Conservation (phyloP, 1,140 invertebrate genomes). For the Pseudachorutes palmiensis region DNA sequence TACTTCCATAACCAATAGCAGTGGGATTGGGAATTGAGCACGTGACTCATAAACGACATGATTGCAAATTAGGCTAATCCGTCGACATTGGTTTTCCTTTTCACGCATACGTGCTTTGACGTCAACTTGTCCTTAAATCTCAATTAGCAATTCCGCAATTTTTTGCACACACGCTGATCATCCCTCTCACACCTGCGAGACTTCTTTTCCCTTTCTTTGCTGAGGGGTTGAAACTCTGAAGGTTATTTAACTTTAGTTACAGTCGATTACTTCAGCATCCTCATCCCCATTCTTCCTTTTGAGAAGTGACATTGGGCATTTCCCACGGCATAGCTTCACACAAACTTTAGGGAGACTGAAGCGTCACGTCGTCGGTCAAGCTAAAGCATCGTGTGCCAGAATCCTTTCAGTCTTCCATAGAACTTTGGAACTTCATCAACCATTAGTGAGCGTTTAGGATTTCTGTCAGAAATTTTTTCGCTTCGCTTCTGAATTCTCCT, state of each 20-base stretch:
- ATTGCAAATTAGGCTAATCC: neutral
- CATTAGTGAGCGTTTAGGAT: too few species aligned
- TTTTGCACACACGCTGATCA: neutral
- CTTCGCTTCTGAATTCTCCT: too few species aligned
- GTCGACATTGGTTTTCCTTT: neutral
- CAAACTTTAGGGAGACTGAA: too few species aligned
- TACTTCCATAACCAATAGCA: neutral
- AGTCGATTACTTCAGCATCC: neutral
- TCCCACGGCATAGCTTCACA: neutral
- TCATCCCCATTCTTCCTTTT: neutral
- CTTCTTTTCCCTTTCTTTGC: neutral
- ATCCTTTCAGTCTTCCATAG: neutral
- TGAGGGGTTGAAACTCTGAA: neutral
- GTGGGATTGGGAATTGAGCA: neutral
- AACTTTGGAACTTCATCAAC: too few species aligned
- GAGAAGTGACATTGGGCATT: neutral
- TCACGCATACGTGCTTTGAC: neutral
- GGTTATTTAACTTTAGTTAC: neutral
- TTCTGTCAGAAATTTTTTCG: too few species aligned
- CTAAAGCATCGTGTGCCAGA: neutral
- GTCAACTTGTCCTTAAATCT: neutral
- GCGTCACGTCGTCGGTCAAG: too few species aligned
- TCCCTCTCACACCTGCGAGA: neutral
- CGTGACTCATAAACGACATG: neutral
- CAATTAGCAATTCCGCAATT: neutral